Evolutionary conservation across 2,888 invertebrate species (phyloP).

Genomic region (Bellardia bayeri): DNA sequence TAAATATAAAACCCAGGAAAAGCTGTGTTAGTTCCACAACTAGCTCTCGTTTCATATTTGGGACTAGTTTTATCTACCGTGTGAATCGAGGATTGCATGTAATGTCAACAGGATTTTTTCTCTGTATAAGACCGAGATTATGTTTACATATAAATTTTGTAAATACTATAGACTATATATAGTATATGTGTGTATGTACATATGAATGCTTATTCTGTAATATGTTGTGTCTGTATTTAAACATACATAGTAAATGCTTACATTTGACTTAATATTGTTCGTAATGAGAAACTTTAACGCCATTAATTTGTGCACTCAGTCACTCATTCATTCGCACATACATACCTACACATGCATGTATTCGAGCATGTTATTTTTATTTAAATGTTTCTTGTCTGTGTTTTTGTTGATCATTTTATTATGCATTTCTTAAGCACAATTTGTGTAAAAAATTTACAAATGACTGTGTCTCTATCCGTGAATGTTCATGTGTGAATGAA

Average conservation of each 20-base stretch:
- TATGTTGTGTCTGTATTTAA: conserved; percentile 15
- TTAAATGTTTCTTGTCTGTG: not conserved
- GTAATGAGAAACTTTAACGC: conserved; percentile 50
- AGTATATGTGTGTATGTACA: no score
- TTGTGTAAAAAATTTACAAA: conserved; percentile 5
- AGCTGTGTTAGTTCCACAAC: no score
- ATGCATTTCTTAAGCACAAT: not conserved
- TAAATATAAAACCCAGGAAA: no score
- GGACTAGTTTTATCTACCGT: no score
- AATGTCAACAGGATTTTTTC: not conserved
- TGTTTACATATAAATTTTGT: not conserved
- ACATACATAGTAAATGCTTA: conserved; percentile 30
- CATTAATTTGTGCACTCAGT: conserved; percentile 49
- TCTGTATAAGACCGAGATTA: not conserved
- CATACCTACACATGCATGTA: not conserved
- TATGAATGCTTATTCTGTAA: not conserved
- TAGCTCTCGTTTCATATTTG: no score
- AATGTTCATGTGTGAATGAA: not conserved
- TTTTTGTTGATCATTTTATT: not conserved
- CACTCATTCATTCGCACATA: not conserved
- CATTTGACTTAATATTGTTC: conserved; percentile 52
- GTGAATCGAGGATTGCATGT: not conserved
- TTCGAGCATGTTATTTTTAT: not conserved
- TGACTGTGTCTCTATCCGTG: not conserved
- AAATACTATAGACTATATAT: not conserved